Conservation (phyloP, 2,888 invertebrate genomes). For the Cheilosia soror region DNA sequence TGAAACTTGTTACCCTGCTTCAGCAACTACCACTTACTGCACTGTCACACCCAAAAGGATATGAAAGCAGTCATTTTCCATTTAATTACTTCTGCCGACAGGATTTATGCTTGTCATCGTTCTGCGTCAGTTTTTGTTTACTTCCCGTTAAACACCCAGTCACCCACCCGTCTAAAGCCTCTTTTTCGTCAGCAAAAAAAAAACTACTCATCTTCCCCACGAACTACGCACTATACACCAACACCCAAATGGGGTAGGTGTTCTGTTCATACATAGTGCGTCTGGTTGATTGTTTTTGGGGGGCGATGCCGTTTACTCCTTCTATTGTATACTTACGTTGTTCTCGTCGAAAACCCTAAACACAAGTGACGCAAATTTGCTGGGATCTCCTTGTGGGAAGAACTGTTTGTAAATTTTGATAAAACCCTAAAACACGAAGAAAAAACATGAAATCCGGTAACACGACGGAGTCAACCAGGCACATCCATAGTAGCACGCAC, state of each 20-base stretch:
- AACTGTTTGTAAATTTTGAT: conserved; percentile 99
- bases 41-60: conserved; percentile 1
- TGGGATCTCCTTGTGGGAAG: conserved; percentile 99
- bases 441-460: conserved; percentile 61
- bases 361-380: conserved; percentile 98
- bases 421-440: conserved; percentile 90
- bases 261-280: neutral
- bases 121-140: conserved; percentile 5
- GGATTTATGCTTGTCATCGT: conserved; percentile 28
- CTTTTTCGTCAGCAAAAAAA: neutral
- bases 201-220: neutral
- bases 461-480: conserved; percentile 32
- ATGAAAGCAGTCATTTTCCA: conserved; percentile 4
- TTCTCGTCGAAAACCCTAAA: conserved; percentile 99
- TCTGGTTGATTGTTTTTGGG: conserved; percentile 11
- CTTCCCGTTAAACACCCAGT: neutral
- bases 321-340: conserved; percentile 89
- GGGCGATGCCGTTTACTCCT: conserved; percentile 11
- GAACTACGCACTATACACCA: conserved; percentile 3
- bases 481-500: conserved; percentile 39
- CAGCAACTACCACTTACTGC: no score
- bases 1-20: no score
- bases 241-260: neutral
- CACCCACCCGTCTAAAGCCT: neutral
- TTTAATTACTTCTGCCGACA: conserved; percentile 35